Conservation (phyloP, 1,140 invertebrate genomes). For the Drosophila biarmipes region DNA sequence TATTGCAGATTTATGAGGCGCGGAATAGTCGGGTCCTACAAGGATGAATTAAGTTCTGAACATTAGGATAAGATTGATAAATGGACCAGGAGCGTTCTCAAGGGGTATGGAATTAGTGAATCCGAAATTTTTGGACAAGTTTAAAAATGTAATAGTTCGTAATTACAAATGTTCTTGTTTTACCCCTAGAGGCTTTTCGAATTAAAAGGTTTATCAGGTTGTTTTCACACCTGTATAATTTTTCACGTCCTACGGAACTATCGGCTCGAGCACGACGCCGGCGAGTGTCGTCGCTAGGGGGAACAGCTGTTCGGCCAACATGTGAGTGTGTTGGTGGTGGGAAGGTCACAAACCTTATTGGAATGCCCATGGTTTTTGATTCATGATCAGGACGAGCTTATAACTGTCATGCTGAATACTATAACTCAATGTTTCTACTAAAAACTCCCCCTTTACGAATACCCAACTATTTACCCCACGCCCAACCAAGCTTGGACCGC, state of each 20-base stretch:
- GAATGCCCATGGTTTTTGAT: constrained; percentile 38
- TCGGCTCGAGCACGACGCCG: constrained; percentile 3
- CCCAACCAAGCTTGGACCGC: background rate
- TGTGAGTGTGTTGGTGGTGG: constrained; percentile 44
- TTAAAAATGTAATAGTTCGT: background rate
- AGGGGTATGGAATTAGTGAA: constrained; percentile 27
- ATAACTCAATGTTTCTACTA: background rate
- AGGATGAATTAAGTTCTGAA: constrained; percentile 23
- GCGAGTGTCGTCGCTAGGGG: constrained; percentile 43
- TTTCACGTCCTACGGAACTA: constrained; percentile 7
- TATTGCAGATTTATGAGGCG: constrained; percentile 34
- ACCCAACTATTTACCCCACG: background rate
- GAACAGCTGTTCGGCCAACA: constrained; percentile 54
- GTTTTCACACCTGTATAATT: background rate
- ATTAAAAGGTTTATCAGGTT: background rate
- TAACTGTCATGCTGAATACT: constrained; percentile 14
- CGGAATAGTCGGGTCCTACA: constrained; percentile 29
- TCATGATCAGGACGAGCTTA: constrained; percentile 20
- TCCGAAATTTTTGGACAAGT: constrained; percentile 28
- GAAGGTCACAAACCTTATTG: constrained; percentile 74
- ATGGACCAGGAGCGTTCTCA: constrained; percentile 6
- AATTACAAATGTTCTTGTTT: background rate
- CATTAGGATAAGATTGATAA: constrained; percentile 19
- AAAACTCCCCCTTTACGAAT: background rate
- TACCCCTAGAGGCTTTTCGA: too few species aligned